phyloP scores from a whole-genome alignment of 2,113 vertebrate species.

The Anser cygnoides region DNA sequence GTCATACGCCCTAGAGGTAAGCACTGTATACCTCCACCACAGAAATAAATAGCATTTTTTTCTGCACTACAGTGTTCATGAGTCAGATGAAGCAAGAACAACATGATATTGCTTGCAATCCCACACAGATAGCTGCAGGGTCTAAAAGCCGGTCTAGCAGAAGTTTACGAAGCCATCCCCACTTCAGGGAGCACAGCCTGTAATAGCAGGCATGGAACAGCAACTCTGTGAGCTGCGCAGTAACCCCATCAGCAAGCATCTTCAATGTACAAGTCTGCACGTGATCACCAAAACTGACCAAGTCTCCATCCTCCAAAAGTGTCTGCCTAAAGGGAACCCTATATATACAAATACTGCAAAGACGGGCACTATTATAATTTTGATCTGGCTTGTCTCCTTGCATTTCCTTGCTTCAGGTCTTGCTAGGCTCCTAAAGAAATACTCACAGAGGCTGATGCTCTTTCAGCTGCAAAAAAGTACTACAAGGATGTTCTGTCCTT shows the following conservation, averaged over 20 bases:
- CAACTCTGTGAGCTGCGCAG: background rate
- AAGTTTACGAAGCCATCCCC: background rate
- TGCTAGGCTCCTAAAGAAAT: background rate
- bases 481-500: background rate
- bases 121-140: background rate
- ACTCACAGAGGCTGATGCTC: background rate
- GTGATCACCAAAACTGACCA: background rate
- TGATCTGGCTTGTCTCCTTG: background rate
- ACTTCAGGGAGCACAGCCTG: background rate
- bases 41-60: background rate
- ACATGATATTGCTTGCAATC: background rate
- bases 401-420: background rate
- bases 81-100: background rate
- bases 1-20: background rate
- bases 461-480: background rate
- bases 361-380: background rate
- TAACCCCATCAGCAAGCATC: background rate
- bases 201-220: accelerated
- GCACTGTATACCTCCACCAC: background rate
- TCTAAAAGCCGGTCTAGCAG: background rate
- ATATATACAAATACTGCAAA: background rate
- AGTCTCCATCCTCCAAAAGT: background rate
- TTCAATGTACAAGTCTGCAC: background rate
- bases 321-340: background rate
- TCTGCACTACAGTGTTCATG: background rate